Evolutionary conservation across 2,888 invertebrate species (phyloP).

Genomic region (Orgyia antiqua): DNA sequence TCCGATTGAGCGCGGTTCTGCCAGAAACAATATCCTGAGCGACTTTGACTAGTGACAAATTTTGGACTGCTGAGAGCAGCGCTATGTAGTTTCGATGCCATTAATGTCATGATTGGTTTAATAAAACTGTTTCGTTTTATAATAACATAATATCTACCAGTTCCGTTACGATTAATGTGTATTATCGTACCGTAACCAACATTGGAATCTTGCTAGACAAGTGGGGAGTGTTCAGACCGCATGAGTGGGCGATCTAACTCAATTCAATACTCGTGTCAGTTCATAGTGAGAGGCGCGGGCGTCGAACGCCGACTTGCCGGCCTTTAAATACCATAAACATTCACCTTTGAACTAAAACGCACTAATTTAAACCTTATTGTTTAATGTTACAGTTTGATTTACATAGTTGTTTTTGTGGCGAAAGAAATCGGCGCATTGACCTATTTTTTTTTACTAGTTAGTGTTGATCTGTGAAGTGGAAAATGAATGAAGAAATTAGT

Average conservation of each 20-base stretch:
- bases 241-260: slow-evolving; percentile 48
- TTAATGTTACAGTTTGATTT: slow-evolving; percentile 15
- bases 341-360: slow-evolving; percentile 31
- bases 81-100: no score
- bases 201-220: slow-evolving; percentile 34
- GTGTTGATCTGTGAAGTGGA: slow-evolving; percentile 27
- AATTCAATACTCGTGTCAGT: slow-evolving; percentile 32
- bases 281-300: slow-evolving; percentile 64
- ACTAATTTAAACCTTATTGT: slow-evolving; percentile 22
- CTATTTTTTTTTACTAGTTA: slow-evolving; percentile 4
- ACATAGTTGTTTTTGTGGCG: slow-evolving; percentile 22
- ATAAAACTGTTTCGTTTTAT: no score
- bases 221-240: slow-evolving; percentile 52
- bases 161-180: neutral
- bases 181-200: slow-evolving; percentile 28
- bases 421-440: slow-evolving; percentile 28
- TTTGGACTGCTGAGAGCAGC: no score
- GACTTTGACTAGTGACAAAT: no score
- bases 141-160: no score
- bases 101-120: no score
- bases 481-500: slow-evolving; percentile 63
- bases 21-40: no score
- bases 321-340: slow-evolving; percentile 30
- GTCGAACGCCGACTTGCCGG: slow-evolving; percentile 55
- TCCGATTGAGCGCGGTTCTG: no score